phyloP scores from a whole-genome alignment of 2,888 invertebrate species.

The Apeira syringaria region DNA sequence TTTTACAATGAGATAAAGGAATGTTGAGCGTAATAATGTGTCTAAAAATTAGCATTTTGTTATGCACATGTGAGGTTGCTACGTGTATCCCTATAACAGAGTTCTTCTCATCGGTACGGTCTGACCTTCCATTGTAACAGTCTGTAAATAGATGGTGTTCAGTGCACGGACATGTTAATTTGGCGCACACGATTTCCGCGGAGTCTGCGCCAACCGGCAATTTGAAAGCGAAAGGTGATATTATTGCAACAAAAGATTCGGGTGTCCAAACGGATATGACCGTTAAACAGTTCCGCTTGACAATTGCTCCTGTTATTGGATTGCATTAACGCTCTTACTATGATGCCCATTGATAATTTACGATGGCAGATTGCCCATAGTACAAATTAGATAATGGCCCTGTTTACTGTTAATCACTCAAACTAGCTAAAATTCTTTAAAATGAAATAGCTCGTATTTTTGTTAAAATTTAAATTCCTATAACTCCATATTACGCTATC shows the following conservation, averaged over 20 bases:
- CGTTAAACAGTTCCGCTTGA: conserved; percentile 47
- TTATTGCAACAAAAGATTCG: conserved; percentile 51
- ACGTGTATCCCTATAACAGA: no score
- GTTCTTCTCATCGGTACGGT: conserved; percentile 62
- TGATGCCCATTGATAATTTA: conserved; percentile 16
- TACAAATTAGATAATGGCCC: no score
- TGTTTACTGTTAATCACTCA: no score
- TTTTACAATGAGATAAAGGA: no score
- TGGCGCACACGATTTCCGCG: conserved; percentile 59
- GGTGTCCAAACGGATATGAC: conserved; percentile 39
- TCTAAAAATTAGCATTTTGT: no score
- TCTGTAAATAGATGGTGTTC: conserved; percentile 69
- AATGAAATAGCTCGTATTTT: no score
- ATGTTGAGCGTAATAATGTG: no score
- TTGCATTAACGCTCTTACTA: conserved; percentile 33
- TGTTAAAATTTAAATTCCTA: no score
- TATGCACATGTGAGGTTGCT: no score
- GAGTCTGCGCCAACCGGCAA: conserved; percentile 53
- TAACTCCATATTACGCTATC: no score
- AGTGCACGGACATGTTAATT: conserved; percentile 74
- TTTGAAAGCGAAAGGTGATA: conserved; percentile 67
- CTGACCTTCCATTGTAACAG: conserved; percentile 75
- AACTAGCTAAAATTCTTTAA: no score
- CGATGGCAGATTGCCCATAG: no score
- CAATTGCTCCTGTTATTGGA: conserved; percentile 38